Evolutionary conservation across 2,113 vertebrate species (phyloP).

Genomic region (Carollia perspicillata): DNA sequence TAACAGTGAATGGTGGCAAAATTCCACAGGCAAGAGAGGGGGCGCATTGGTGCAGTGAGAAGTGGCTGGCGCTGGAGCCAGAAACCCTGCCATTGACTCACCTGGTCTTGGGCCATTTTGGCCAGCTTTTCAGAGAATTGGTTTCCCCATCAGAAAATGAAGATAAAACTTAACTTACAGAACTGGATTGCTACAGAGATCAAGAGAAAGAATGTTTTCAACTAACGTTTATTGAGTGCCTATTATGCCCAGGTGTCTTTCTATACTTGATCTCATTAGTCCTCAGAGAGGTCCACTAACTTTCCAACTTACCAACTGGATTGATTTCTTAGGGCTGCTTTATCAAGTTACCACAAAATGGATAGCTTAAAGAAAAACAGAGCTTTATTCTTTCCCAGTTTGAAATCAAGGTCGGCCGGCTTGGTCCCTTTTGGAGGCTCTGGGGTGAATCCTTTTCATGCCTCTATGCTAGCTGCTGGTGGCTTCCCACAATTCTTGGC

Average conservation of each 20-base stretch:
- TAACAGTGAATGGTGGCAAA: not conserved
- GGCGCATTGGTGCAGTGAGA: not conserved
- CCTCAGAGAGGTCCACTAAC: not conserved
- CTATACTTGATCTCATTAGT: not conserved
- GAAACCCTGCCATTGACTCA: not conserved
- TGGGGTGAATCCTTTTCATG: not conserved
- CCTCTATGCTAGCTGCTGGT: not conserved
- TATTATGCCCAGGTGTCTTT: not conserved
- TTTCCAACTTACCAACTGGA: not conserved
- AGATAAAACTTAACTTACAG: not conserved
- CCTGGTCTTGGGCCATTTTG: not conserved
- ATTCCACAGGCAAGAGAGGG: not conserved
- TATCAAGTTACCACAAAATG: not conserved
- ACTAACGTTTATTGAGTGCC: not conserved
- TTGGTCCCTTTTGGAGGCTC: not conserved
- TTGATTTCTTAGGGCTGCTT: not conserved
- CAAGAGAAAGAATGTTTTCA: not conserved
- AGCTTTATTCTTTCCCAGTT: not conserved
- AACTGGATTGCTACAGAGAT: not conserved
- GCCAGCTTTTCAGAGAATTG: not conserved
- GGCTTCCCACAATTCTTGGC: not conserved
- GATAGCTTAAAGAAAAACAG: not conserved
- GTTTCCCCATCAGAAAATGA: not conserved
- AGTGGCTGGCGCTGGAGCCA: not conserved
- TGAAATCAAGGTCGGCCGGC: not conserved